Conservation (phyloP, 2,113 vertebrate species). For the Orcinus orca region DNA sequence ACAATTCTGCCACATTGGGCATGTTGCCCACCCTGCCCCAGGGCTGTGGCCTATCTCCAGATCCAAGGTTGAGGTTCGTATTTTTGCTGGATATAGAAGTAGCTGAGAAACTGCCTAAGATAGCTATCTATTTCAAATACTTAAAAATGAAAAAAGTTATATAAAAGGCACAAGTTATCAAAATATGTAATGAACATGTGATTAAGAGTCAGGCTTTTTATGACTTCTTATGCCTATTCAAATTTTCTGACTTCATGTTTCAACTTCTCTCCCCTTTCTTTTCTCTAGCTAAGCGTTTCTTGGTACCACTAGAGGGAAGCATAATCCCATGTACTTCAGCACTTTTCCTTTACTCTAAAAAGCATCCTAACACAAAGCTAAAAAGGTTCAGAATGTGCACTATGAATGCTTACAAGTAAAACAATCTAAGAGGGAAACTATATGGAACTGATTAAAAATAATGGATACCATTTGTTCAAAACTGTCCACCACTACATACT, state of each 20-base stretch:
- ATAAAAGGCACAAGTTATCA: not conserved
- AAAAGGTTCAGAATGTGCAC: not conserved
- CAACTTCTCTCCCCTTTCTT: not conserved
- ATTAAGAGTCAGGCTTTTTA: not conserved
- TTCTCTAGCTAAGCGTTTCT: not conserved
- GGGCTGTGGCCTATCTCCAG: not conserved
- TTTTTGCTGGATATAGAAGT: not conserved
- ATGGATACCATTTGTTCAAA: conserved; percentile 23
- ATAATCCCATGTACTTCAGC: not conserved
- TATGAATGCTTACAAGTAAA: not conserved
- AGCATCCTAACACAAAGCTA: not conserved
- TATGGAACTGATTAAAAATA: conserved; percentile 48
- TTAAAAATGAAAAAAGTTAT: not conserved
- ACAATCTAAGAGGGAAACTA: not conserved
- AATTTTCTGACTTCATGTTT: not conserved
- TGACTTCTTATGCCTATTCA: not conserved
- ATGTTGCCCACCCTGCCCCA: accelerated
- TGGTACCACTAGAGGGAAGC: conserved; percentile 65
- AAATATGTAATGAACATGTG: not conserved
- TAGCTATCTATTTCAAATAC: not conserved
- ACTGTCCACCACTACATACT: not conserved
- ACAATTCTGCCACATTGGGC: not conserved
- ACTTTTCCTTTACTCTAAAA: not conserved
- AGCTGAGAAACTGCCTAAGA: not conserved
- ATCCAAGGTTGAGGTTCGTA: not conserved